Evolutionary conservation across 2,888 invertebrate species (phyloP), one percentile per base, ranked within the genome.

Genomic region (Rhingia rostrata): DNA sequence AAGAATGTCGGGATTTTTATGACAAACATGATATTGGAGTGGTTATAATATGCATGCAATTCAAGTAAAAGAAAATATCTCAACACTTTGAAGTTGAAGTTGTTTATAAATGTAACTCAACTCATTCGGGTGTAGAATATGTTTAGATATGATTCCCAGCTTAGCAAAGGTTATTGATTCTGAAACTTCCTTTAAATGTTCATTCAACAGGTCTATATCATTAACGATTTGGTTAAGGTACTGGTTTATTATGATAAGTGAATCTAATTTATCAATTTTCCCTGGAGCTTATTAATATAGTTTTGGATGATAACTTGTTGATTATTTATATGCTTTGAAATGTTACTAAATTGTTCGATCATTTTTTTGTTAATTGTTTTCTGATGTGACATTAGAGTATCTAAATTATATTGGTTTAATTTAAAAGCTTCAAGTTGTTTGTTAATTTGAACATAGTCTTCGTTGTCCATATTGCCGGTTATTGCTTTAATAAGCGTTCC

Each of bases 401-500:
- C n/a, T 51, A 30, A 51, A 30, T 30, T 32, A 51, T 51, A 30
- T 51, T 51, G 49, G 4, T 32, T 51, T 0, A 32, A 22, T 51
- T 51, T 30, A 30, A 51, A 51, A 32, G 22, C 49, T 30, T 51
- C 51, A 32, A 51, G 30, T 51, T 51, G 51, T 32, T 51, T 51
- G 51, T 32, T 51, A 32, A 51, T 51, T 32, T 4, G 30, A n/a
- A 51, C 32, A 32, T 10, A 30, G 6, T 51, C 51, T 30, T 51
- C 32, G 32, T 51, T 10, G 9, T 51, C 10, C 32, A 51, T 51
- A 32, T 51, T 51, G 30, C 33, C 32, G n/a, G 51, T 51, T 51
- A 51, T 51, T 51, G 47, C 22, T 47, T 47, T 32, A 10, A 32
- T n/a, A 51, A 51, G 9, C 4, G n/a, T 33, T 12, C 51, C 51